These are phyloP conservation scores for Cheilosia grossa DNA, from an alignment of 2,888 invertebrate species.

Conservation along the genomic window DNA sequence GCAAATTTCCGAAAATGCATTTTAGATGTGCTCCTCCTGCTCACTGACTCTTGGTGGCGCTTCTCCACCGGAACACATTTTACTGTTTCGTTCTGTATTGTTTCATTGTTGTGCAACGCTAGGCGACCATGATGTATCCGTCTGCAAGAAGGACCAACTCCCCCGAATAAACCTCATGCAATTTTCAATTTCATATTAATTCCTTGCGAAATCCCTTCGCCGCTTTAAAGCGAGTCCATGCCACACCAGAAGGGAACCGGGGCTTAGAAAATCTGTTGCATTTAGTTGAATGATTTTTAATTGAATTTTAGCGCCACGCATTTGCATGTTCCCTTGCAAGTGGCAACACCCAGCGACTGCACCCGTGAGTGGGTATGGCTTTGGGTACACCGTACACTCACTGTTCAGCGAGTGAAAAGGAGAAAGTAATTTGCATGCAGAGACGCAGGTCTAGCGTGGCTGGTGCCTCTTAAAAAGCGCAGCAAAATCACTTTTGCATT, in stretches of 20 bases:
- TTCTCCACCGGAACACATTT: conserved; percentile 19
- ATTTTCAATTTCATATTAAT: conserved; percentile 65
- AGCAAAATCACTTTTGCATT: conserved; percentile 62
- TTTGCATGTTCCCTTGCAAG: conserved; percentile 56
- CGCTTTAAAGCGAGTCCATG: neutral
- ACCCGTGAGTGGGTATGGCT: neutral
- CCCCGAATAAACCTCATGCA: conserved; percentile 47
- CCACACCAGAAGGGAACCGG: neutral
- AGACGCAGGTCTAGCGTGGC: conserved; percentile 26
- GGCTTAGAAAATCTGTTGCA: conserved; percentile 57
- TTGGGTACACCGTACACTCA: too few species aligned
- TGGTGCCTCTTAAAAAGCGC: conserved; percentile 42
- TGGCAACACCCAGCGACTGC: neutral
- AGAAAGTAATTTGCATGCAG: conserved; percentile 49
- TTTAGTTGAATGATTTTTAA: conserved; percentile 68
- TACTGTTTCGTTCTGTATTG: conserved; percentile 23
- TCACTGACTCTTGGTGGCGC: neutral
- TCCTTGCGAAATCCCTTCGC: conserved; percentile 44
- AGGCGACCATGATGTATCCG: conserved; percentile 33
- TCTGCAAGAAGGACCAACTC: conserved; percentile 32
- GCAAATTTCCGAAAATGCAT: conserved; percentile 29
- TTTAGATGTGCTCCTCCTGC: conserved; percentile 25
- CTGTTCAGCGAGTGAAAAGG: conserved; percentile 7
- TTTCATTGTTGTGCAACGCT: conserved; percentile 18
- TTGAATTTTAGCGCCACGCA: conserved; percentile 60